A percentile compares a stretch with the other conserved stretches of the same genome.
Conservation (phyloP, 2,797 vertebrate genomes). For the Rhinella marina region DNA sequence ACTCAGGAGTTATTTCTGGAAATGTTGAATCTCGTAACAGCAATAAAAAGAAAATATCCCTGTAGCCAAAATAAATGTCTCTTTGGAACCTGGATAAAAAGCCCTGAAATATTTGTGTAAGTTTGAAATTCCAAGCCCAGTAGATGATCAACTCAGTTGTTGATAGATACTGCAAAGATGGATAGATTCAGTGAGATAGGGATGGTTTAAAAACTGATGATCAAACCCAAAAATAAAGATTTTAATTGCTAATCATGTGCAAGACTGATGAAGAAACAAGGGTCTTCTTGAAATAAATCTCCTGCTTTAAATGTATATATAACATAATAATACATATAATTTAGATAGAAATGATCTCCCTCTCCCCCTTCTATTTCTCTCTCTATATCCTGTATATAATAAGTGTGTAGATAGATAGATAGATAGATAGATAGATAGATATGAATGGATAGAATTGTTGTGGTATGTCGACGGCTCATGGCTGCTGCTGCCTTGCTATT, state of each 20-base stretch:
- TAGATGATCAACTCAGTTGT: slow-evolving; percentile 59
- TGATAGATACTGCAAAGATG: slow-evolving; percentile 58
- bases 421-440: too few species aligned
- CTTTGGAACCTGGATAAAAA: slow-evolving; percentile 67
- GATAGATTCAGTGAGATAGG: slow-evolving; percentile 4
- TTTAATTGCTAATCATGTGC: not conserved
- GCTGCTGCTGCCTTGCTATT: too few species aligned
- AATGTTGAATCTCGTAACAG: slow-evolving; percentile 73
- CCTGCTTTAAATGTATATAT: too few species aligned
- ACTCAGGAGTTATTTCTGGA: slow-evolving; percentile 79
- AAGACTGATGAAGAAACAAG: not conserved
- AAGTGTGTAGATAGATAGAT: too few species aligned
- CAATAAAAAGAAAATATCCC: slow-evolving; percentile 74
- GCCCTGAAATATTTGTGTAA: slow-evolving; percentile 67
- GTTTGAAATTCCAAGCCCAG: slow-evolving; percentile 64
- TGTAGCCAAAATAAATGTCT: slow-evolving; percentile 76
- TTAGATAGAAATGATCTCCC: too few species aligned
- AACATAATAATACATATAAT: too few species aligned
- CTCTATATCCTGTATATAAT: too few species aligned
- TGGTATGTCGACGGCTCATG: too few species aligned
- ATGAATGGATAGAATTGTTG: too few species aligned
- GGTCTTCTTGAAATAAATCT: not conserved
- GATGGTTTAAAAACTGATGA: slow-evolving; percentile 47
- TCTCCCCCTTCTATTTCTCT: too few species aligned
- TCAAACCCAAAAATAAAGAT: slow-evolving; percentile 12